Conservation (phyloP, 1,140 invertebrate species). For the Scaptomyza montana region DNA sequence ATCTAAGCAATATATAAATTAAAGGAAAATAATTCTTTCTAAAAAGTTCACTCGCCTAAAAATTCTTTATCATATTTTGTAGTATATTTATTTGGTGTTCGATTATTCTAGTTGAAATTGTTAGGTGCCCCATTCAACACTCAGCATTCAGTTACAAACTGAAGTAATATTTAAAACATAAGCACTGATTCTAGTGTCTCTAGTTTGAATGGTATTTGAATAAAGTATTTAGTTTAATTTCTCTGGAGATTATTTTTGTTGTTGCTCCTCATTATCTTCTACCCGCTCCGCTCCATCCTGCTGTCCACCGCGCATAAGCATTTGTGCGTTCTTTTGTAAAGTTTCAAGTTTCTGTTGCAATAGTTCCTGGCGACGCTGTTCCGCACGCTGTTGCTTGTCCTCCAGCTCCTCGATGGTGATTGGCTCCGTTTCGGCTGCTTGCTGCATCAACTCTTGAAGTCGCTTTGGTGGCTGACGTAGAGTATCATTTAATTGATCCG, state of each 20-base stretch:
- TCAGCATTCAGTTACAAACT: background rate
- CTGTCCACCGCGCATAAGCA: constrained; percentile 43
- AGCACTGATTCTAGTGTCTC: background rate
- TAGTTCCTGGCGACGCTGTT: constrained; percentile 85
- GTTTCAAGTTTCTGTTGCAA: constrained; percentile 72
- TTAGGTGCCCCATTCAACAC: background rate
- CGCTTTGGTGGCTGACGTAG: constrained; percentile 86
- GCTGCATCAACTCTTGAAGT: constrained; percentile 86
- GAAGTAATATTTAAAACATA: background rate
- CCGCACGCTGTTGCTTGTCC: constrained; percentile 89
- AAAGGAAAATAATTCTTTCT: too few species aligned
- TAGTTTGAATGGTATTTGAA: background rate
- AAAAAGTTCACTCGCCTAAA: too few species aligned
- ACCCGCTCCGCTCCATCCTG: background rate
- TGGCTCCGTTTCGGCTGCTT: constrained; percentile 84
- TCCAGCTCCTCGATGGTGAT: constrained; percentile 87
- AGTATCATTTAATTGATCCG: constrained; percentile 84
- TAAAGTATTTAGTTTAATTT: constrained; percentile 1
- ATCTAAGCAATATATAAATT: too few species aligned
- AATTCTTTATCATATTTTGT: too few species aligned
- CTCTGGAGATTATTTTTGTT: background rate
- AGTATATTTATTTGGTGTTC: too few species aligned
- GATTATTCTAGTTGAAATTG: too few species aligned
- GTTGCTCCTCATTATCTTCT: background rate
- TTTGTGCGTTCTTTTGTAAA: constrained; percentile 69